Percentiles rank a stretch among this genome's conserved stretches.
phyloP scores from a whole-genome alignment of 2,888 invertebrate species.

The Chrysolina americana region DNA sequence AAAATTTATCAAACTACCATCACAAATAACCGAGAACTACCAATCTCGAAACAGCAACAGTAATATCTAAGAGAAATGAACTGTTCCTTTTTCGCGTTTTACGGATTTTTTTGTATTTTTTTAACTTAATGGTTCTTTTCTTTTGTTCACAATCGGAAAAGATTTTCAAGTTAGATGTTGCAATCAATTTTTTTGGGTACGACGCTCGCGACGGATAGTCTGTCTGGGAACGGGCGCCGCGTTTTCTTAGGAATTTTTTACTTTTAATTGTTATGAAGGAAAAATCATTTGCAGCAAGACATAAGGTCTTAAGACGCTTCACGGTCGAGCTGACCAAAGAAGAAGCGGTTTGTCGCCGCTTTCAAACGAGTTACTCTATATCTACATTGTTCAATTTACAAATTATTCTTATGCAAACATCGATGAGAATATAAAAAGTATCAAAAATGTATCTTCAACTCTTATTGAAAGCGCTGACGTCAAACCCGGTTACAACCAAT shows the following conservation, averaged over 20 bases:
- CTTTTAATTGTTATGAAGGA: conserved; percentile 67
- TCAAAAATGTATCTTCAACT: conserved; percentile 62
- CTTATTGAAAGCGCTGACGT: conserved; percentile 56
- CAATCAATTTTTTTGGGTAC: conserved; percentile 65
- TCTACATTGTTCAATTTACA: conserved; percentile 53
- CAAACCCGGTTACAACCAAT: conserved; percentile 48
- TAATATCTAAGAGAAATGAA: conserved; percentile 59
- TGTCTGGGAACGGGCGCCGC: conserved; percentile 55
- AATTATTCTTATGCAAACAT: conserved; percentile 61
- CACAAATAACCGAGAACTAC: conserved; percentile 40
- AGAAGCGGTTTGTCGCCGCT: conserved; percentile 57
- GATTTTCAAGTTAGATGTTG: conserved; percentile 67
- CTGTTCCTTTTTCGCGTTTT: conserved; percentile 65
- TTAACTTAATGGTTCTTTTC: conserved; percentile 58
- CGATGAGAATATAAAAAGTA: conserved; percentile 67
- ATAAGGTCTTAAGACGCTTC: conserved; percentile 70
- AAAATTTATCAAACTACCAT: conserved; percentile 44
- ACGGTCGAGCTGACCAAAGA: conserved; percentile 59
- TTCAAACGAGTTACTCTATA: conserved; percentile 55
- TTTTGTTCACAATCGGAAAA: conserved; percentile 69
- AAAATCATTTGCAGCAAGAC: conserved; percentile 68
- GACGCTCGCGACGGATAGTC: conserved; percentile 56
- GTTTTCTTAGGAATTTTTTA: conserved; percentile 62
- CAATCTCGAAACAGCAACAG: conserved; percentile 39
- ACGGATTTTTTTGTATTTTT: conserved; percentile 66